phyloP scores from a whole-genome alignment of 2,797 vertebrate species.

The Ataeniobius toweri region DNA sequence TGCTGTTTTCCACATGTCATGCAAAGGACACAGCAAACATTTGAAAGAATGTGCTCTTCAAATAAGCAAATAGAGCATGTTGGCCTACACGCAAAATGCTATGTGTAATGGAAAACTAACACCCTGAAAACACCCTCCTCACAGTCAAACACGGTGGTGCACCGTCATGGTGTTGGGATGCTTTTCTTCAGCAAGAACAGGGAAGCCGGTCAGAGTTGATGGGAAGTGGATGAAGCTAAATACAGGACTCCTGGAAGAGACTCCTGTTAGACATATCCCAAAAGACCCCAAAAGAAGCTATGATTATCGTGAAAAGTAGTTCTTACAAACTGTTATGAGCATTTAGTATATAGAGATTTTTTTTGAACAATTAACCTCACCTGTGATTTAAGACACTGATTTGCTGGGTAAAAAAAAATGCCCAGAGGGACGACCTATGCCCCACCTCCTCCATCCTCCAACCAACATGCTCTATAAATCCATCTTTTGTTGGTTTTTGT shows the following conservation, averaged over 20 bases:
- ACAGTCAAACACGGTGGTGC: background rate
- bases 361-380: too few species aligned
- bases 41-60: background rate
- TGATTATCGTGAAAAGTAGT: background rate
- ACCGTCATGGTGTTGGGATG: background rate
- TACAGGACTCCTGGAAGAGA: background rate
- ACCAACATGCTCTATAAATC: background rate
- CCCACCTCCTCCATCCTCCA: background rate
- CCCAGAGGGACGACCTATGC: background rate
- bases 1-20: too few species aligned
- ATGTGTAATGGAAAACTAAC: background rate
- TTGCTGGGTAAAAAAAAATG: background rate
- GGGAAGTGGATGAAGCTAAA: background rate
- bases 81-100: background rate
- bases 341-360: too few species aligned
- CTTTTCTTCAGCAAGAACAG: background rate
- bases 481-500: background rate
- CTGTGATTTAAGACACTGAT: too few species aligned
- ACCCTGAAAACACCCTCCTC: background rate
- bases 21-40: too few species aligned
- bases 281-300: background rate
- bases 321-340: too few species aligned
- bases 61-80: background rate
- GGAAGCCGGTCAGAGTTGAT: background rate
- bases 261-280: background rate